Conservation (phyloP, 2,113 vertebrate species). For the Leptobrachium ailaonicum region DNA sequence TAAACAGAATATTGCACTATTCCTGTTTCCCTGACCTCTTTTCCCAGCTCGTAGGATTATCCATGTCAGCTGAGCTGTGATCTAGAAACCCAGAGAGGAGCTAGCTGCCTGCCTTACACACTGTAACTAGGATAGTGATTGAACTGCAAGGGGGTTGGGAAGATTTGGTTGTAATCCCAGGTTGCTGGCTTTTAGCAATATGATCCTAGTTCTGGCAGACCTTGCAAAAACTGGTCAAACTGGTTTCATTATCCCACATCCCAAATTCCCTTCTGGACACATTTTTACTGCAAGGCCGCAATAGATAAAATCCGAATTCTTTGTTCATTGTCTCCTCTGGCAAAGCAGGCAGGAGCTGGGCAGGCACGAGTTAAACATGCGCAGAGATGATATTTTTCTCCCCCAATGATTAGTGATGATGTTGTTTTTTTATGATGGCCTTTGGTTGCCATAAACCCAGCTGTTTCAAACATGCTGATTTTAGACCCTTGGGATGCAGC, state of each 20-base stretch:
- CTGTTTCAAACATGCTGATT: slow-evolving; percentile 7
- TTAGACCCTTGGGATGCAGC: slow-evolving; percentile 25
- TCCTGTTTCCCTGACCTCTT: slow-evolving; percentile 22
- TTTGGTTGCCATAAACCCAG: slow-evolving; percentile 21
- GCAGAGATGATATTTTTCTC: background rate
- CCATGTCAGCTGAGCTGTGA: slow-evolving; percentile 47
- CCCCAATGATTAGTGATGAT: background rate
- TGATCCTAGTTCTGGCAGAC: slow-evolving; percentile 43
- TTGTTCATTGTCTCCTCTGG: background rate
- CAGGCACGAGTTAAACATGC: background rate
- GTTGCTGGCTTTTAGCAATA: slow-evolving; percentile 45
- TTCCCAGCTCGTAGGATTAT: slow-evolving; percentile 37
- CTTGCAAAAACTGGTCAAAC: slow-evolving; percentile 50
- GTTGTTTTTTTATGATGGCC: slow-evolving; percentile 7
- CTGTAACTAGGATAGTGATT: slow-evolving; percentile 36
- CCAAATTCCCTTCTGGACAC: slow-evolving; percentile 48
- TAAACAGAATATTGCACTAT: slow-evolving; percentile 10
- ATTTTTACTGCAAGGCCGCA: slow-evolving; percentile 18
- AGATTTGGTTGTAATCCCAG: slow-evolving; percentile 28
- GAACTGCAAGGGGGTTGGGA: slow-evolving; percentile 42
- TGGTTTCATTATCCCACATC: slow-evolving; percentile 45
- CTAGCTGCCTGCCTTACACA: slow-evolving; percentile 19
- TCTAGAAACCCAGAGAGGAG: slow-evolving; percentile 45
- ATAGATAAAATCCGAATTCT: slow-evolving; percentile 11
- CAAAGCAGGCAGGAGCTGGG: background rate